phyloP scores from a whole-genome alignment of 2,797 vertebrate genomes.

The Pteropus rufus region DNA sequence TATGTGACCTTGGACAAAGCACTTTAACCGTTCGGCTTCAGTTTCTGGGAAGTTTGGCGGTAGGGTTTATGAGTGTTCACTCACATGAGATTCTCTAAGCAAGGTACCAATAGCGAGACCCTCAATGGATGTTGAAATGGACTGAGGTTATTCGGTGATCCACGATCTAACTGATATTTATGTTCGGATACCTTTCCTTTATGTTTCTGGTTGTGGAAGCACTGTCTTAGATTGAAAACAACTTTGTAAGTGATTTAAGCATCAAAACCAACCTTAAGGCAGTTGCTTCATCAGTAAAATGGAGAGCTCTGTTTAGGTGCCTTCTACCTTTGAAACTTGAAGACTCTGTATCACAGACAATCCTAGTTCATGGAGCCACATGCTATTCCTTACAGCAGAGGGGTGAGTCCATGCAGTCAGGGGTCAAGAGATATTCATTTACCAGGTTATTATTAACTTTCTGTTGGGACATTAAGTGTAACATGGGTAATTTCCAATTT shows the following conservation, averaged over 20 bases:
- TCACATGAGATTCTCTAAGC: neutral
- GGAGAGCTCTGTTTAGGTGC: neutral
- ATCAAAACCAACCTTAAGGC: neutral
- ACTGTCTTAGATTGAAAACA: neutral
- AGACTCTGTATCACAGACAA: neutral
- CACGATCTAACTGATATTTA: neutral
- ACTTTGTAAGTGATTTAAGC: neutral
- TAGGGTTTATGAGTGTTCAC: neutral
- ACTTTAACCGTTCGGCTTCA: neutral
- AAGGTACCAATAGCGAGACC: neutral
- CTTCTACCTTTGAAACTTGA: neutral
- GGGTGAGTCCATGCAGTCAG: neutral
- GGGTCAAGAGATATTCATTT: neutral
- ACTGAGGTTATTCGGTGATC: neutral
- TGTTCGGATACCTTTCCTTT: neutral
- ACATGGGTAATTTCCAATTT: neutral
- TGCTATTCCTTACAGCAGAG: neutral
- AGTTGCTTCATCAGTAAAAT: neutral
- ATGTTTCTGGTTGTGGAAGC: neutral
- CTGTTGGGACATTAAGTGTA: neutral
- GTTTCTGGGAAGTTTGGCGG: neutral
- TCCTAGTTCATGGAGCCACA: neutral
- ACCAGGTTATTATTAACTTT: neutral
- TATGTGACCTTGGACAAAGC: neutral
- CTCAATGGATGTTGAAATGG: neutral